Percentiles rank a stretch among this genome's conserved stretches.
These are phyloP conservation scores for Drosophila parvula DNA, from an alignment of 1,140 invertebrate genomes.

Conservation along the genomic window DNA sequence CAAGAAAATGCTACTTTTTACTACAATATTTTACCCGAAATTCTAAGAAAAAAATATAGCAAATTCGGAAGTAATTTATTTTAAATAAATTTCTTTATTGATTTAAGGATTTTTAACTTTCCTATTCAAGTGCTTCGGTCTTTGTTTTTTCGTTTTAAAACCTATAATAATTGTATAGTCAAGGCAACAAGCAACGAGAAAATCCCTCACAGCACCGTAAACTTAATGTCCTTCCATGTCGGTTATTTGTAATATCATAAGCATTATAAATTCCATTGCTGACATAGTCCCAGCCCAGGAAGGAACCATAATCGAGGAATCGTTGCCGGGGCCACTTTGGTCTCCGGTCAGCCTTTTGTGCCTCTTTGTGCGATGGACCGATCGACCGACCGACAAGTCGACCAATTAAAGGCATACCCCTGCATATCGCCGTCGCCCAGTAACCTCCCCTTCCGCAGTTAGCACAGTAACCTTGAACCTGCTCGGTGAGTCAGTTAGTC, in stretches of 20 bases:
- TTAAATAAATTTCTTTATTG: too few relatives aligned
- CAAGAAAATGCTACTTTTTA: too few relatives aligned
- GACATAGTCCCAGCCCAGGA: constrained; percentile 53
- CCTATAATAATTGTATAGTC: neutral
- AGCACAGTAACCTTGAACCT: constrained; percentile 83
- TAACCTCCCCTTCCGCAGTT: constrained; percentile 53
- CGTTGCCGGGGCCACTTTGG: constrained; percentile 37
- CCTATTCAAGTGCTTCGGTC: too few relatives aligned
- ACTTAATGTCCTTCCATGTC: constrained; percentile 8
- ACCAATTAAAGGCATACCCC: constrained; percentile 76
- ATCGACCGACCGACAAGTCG: constrained; percentile 74
- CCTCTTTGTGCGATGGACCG: constrained; percentile 37
- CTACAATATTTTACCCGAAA: too few relatives aligned
- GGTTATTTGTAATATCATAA: constrained; percentile 64
- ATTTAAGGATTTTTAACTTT: too few relatives aligned
- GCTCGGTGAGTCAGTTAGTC: constrained; percentile 68
- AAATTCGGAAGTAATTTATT: too few relatives aligned
- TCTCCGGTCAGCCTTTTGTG: constrained; percentile 1
- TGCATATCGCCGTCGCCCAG: constrained; percentile 11
- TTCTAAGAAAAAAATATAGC: too few relatives aligned
- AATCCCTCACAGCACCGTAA: neutral
- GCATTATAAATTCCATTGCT: constrained; percentile 80
- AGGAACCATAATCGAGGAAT: constrained; percentile 54
- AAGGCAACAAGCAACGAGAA: neutral
- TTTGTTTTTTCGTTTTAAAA: neutral